Percentiles rank a stretch among this genome's conserved stretches.
phyloP scores from a whole-genome alignment of 2,888 invertebrate genomes.

The Campopleginae sp. region DNA sequence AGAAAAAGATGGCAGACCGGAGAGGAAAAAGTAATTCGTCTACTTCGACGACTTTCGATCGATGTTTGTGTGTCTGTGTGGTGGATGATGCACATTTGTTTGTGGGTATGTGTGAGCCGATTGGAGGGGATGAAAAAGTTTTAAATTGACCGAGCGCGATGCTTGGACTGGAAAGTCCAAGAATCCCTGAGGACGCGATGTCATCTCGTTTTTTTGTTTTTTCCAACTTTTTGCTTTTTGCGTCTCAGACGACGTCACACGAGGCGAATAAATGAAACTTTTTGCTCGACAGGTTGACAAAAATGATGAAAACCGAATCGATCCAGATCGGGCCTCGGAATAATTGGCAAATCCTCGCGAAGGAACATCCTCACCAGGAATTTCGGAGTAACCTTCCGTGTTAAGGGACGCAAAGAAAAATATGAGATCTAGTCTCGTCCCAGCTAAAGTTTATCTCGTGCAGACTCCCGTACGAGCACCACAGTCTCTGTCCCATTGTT shows the following conservation, averaged over 20 bases:
- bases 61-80: neutral
- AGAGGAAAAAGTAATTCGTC: constrained; percentile 57
- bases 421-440: neutral
- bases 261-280: neutral
- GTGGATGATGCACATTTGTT: neutral
- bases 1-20: constrained; percentile 18
- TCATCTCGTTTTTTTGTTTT: neutral
- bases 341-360: neutral
- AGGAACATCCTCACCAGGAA: neutral
- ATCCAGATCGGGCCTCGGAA: neutral
- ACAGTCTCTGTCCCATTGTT: constrained; percentile 21
- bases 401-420: neutral
- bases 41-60: neutral
- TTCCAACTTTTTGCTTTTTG: neutral
- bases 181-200: constrained; percentile 19
- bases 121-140: constrained; percentile 58
- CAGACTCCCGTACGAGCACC: neutral
- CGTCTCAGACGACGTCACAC: neutral
- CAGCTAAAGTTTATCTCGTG: neutral
- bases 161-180: constrained; percentile 17
- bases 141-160: constrained; percentile 29
- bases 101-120: neutral
- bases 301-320: neutral
- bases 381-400: neutral
- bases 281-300: neutral